These are phyloP conservation scores for Neosilurus hyrtlii DNA, from an alignment of 2,797 vertebrate species.

Conservation along the genomic window DNA sequence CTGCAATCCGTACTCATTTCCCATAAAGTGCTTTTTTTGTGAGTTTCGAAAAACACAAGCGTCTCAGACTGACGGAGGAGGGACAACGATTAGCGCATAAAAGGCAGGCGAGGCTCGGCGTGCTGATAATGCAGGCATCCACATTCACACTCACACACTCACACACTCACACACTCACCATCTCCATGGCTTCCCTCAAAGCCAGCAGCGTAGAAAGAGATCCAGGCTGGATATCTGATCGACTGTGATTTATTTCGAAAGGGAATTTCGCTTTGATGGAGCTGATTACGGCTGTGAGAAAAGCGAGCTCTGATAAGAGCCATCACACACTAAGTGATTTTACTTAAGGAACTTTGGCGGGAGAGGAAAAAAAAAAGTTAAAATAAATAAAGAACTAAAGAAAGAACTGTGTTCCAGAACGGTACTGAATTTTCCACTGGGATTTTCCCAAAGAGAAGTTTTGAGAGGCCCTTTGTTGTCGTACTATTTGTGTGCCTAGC, in stretches of 20 bases:
- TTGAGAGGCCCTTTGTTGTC: background rate
- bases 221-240: conserved; percentile 49
- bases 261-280: conserved; percentile 47
- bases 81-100: conserved; percentile 74
- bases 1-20: conserved; percentile 62
- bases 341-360: conserved; percentile 40
- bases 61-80: conserved; percentile 71
- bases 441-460: background rate
- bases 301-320: conserved; percentile 37
- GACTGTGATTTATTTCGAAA: conserved; percentile 47
- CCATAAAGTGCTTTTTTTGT: conserved; percentile 50
- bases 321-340: conserved; percentile 38
- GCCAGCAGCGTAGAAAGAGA: conserved; percentile 15
- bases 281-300: conserved; percentile 52
- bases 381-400: conserved; percentile 26
- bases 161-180: conserved; percentile 18
- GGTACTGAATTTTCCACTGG: background rate
- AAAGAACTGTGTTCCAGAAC: background rate
- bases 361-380: conserved; percentile 15
- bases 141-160: background rate
- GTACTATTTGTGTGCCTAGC: background rate
- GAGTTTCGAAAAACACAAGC: conserved; percentile 64
- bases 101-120: conserved; percentile 66
- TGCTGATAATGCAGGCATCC: conserved; percentile 44
- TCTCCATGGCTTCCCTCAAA: conserved; percentile 24